Evolutionary conservation across 2,888 invertebrate species (phyloP).

Genomic region (Eristalis tenax): DNA sequence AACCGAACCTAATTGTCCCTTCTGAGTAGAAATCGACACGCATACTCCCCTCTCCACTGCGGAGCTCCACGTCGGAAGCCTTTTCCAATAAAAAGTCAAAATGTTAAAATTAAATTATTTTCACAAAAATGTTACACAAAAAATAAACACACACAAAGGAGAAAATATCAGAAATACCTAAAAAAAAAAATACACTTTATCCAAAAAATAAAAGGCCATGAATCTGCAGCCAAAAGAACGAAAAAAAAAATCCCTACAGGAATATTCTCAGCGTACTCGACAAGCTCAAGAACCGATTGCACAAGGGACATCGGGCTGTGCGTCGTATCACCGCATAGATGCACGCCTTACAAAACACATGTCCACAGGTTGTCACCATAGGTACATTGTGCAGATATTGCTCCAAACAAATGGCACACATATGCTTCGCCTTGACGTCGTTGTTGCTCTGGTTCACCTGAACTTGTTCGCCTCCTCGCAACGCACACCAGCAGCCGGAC

Average conservation of each 20-base stretch:
- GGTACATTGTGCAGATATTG: constrained; percentile 34
- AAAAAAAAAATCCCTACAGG: constrained; percentile 34
- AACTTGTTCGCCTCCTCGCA: too few relatives aligned
- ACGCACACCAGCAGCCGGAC: too few relatives aligned
- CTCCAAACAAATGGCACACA: constrained; percentile 45
- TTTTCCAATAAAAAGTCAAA: too few relatives aligned
- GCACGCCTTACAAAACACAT: constrained; percentile 44
- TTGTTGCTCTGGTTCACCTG: neutral
- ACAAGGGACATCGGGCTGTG: constrained; percentile 32
- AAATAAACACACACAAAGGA: neutral
- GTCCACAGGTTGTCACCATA: constrained; percentile 55
- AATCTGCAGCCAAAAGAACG: neutral
- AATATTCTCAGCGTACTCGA: constrained; percentile 26
- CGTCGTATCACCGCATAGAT: constrained; percentile 22
- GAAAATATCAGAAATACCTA: neutral
- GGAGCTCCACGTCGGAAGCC: too few relatives aligned
- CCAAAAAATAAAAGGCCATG: neutral
- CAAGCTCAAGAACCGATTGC: constrained; percentile 20
- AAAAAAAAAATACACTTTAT: constrained; percentile 15
- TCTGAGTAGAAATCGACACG: too few relatives aligned
- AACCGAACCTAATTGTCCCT: too few relatives aligned
- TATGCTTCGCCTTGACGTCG: neutral
- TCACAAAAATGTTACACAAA: too few relatives aligned
- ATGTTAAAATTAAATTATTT: too few relatives aligned
- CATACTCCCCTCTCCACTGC: too few relatives aligned